phyloP scores from a whole-genome alignment of 2,888 invertebrate species.

The Lampropteryx suffumata region DNA sequence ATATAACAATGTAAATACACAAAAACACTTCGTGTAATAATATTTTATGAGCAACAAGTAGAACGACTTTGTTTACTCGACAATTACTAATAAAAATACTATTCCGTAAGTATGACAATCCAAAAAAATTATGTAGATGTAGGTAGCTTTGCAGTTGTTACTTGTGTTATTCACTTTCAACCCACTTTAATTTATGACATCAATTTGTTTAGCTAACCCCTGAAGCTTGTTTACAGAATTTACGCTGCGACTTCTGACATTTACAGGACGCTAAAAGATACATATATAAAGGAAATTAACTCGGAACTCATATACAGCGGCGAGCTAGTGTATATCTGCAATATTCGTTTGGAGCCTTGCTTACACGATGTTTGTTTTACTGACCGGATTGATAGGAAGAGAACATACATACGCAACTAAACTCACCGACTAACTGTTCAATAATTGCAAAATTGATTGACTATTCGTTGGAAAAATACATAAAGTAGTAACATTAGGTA shows the following conservation, averaged over 20 bases:
- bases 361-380: background rate
- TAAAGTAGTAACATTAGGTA: no score
- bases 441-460: no score
- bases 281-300: conserved; percentile 55
- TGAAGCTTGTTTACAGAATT: conserved; percentile 5
- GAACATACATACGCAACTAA: no score
- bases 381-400: no score
- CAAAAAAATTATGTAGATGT: no score
- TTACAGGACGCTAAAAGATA: conserved; percentile 29
- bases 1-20: background rate
- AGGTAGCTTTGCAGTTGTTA: background rate
- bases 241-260: conserved; percentile 10
- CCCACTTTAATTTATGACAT: conserved; percentile 6
- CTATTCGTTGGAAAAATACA: no score
- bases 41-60: background rate
- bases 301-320: conserved; percentile 53
- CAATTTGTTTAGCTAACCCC: conserved; percentile 4
- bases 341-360: conserved; percentile 1
- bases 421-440: no score
- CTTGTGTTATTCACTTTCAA: background rate
- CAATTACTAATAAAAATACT: no score
- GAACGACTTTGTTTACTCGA: no score
- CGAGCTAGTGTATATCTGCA: background rate
- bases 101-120: no score
- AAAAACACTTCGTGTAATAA: background rate